Evolutionary conservation across 1,140 invertebrate genomes (phyloP).

Genomic region (Drosophila pallidifrons): DNA sequence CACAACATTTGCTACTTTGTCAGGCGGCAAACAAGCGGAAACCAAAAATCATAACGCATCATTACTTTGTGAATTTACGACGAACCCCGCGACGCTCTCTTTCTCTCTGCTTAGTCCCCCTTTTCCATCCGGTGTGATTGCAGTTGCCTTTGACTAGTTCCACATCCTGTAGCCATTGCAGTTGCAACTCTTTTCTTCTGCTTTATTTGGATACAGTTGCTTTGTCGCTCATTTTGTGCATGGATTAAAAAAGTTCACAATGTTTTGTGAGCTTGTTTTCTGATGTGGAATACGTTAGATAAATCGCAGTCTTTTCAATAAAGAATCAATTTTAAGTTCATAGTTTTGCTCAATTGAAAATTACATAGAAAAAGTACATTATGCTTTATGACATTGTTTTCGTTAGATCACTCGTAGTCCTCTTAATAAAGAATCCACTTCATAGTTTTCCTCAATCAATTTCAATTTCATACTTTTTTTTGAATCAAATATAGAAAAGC

Average conservation of each 20-base stretch:
- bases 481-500: too few relatives aligned
- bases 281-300: too few relatives aligned
- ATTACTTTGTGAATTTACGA: constrained; percentile 82
- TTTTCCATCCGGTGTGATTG: constrained; percentile 3
- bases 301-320: too few relatives aligned
- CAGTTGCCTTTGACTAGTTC: constrained; percentile 33
- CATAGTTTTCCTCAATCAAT: too few relatives aligned
- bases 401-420: too few relatives aligned
- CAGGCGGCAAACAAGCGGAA: constrained; percentile 74
- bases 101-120: neutral
- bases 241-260: neutral
- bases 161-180: constrained; percentile 49
- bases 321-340: neutral
- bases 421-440: too few relatives aligned
- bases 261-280: too few relatives aligned
- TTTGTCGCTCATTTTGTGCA: neutral
- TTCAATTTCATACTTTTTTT: too few relatives aligned
- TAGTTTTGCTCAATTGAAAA: neutral
- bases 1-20: constrained; percentile 71
- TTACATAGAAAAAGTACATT: too few relatives aligned
- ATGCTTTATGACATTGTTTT: too few relatives aligned
- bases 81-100: neutral
- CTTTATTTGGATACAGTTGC: neutral
- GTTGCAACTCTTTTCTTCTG: constrained; percentile 33
- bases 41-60: constrained; percentile 84